A percentile compares a stretch with the other conserved stretches of the same genome.
Conservation (phyloP, 2,113 vertebrate genomes). For the Ramphastos sulfuratus region DNA sequence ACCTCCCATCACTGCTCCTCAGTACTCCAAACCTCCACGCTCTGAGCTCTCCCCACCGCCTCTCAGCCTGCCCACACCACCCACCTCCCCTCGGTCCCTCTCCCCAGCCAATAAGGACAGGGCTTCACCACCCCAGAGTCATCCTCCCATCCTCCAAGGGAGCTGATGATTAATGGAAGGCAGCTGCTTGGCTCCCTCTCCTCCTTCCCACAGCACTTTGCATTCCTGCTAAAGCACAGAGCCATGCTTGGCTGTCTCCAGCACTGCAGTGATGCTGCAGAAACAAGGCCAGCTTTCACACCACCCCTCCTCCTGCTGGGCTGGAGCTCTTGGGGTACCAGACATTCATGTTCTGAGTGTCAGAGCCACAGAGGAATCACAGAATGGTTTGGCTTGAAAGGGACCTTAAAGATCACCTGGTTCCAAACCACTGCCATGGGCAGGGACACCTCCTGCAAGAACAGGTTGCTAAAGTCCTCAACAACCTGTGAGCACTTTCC, state of each 20-base stretch:
- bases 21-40: accelerated
- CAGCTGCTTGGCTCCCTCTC: slow-evolving; percentile 11
- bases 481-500: too few species aligned
- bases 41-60: background rate
- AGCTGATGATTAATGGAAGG: background rate
- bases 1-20: background rate
- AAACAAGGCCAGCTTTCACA: background rate
- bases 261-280: background rate
- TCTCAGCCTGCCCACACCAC: background rate
- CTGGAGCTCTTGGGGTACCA: background rate
- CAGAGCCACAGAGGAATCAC: background rate
- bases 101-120: background rate
- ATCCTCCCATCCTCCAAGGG: background rate
- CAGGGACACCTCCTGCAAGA: background rate
- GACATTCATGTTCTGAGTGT: accelerated
- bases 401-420: background rate
- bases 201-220: background rate
- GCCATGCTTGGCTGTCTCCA: background rate
- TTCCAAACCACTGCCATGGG: background rate
- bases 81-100: background rate
- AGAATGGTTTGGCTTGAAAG: background rate
- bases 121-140: background rate
- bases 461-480: background rate
- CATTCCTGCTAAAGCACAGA: background rate
- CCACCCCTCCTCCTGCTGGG: background rate